A percentile compares a stretch with the other conserved stretches of the same genome.
Evolutionary conservation across 2,797 vertebrate species (phyloP).

Genomic region (Petrocephalus sullivani): DNA sequence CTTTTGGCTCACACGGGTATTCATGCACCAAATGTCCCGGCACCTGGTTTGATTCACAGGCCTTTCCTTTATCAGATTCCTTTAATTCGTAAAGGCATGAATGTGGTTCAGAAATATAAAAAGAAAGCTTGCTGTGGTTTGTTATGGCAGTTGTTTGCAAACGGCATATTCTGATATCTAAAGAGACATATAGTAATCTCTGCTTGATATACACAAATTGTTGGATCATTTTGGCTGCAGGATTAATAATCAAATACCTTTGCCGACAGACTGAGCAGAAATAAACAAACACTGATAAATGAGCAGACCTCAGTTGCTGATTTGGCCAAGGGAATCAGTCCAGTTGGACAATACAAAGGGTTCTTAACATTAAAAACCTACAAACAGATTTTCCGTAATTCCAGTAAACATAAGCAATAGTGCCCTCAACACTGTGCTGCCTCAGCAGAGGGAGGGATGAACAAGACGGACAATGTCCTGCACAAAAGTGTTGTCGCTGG

Average conservation of each 20-base stretch:
- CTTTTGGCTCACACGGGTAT: not conserved
- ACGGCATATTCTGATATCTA: not conserved
- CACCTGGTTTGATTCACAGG: too few relatives aligned
- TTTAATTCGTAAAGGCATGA: not conserved
- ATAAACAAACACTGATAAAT: not conserved
- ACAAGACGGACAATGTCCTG: not conserved
- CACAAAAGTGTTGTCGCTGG: not conserved
- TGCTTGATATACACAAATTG: not conserved
- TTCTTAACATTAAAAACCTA: not conserved
- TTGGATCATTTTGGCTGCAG: not conserved
- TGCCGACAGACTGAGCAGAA: not conserved
- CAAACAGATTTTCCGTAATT: not conserved
- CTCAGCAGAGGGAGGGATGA: not conserved
- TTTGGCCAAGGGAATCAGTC: not conserved
- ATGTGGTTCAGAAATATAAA: not conserved
- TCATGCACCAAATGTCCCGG: not conserved
- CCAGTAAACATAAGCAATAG: not conserved
- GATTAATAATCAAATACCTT: not conserved
- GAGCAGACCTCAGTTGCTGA: not conserved
- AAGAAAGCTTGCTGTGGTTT: not conserved
- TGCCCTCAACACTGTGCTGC: not conserved
- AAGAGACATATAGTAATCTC: not conserved
- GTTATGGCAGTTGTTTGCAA: not conserved
- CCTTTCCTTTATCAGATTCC: not conserved
- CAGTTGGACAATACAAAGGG: not conserved